Base-by-base conservation (phyloP, 1,140 invertebrate genomes). In the Eumaeus atala region DNA sequence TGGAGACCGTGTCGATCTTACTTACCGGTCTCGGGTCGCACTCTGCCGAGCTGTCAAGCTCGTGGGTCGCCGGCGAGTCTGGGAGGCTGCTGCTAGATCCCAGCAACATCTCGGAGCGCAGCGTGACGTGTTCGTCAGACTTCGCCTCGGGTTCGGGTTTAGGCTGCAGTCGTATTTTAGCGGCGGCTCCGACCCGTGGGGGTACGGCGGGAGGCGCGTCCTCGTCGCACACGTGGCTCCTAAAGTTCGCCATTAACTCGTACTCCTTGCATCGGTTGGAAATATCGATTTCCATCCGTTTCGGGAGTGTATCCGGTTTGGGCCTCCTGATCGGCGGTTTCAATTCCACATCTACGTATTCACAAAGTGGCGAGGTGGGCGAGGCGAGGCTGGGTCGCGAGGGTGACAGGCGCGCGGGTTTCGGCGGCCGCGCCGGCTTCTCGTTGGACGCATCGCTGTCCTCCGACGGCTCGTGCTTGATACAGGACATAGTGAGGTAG, bases 161-260 rank as follows among this genome's bases (percentile, higher is more conserved):
- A 8, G 62, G 58, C 35, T 62, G 60, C 49, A 62, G 54, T 0
- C 66, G 56, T 2, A 57, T 60, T 21, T 64, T 60, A 33, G 66
- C 58, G 10, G 59, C 61, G 1, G 70, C 66, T 53, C 72, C 64
- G 7, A 62, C 70, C 14, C 85, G 74, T 12, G 82, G 82, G 6
- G 85, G 85, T 0, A 88, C 84, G 6, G 83, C 79, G 3, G 84
- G 84, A n/a, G 84, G 84, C 9, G 68, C 60, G 11, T 77, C 79
- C 33, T 77, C 72, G 35, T 68, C 71, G 9, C 61, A 49, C 33
- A 77, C 66, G 54, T 69, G 71, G 37, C 76, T 83, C 62, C 68
- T 77, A 51, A 88, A 88, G 62, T 88, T 70, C 1, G 77, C 66
- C 83, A 88, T 85, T 16, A 88, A 66, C 54, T 88, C 84, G 61